Percentiles rank a stretch among this genome's conserved stretches.
These are phyloP conservation scores for Pseudorhiza aurosa DNA, from an alignment of 30 jellyfish, hydroid and myxozoan genomes.

Conservation along the genomic window DNA sequence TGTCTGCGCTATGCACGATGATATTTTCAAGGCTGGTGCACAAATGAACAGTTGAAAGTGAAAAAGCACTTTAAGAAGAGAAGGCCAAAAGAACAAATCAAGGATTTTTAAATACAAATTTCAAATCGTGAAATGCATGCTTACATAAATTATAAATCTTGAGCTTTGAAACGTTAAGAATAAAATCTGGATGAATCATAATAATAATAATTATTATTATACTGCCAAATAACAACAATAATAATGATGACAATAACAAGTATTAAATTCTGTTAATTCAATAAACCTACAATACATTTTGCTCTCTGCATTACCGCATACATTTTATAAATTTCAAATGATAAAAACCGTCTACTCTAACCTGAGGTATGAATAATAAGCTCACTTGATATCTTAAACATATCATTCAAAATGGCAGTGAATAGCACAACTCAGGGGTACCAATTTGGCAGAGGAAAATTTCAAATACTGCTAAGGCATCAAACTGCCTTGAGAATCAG, in stretches of 20 bases:
- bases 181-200: neutral
- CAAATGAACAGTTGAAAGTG: no score
- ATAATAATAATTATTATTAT: neutral
- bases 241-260: neutral
- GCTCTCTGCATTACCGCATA: conserved; percentile 17
- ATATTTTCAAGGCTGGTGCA: no score
- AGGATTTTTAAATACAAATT: neutral
- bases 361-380: neutral
- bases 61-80: no score
- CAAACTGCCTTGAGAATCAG: no score
- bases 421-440: no score
- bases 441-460: no score
- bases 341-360: conserved; percentile 6
- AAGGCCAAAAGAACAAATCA: no score
- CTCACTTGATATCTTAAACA: conserved; percentile 19
- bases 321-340: conserved; percentile 15
- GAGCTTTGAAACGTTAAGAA: neutral
- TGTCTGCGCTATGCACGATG: no score
- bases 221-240: neutral
- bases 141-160: conserved; percentile 4
- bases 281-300: conserved; percentile 12
- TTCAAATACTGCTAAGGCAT: no score
- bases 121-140: conserved; percentile 8
- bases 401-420: neutral
- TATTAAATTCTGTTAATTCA: neutral